These are phyloP conservation scores for Scolopax rusticola DNA, from an alignment of 2,797 vertebrate genomes.

Conservation along the genomic window DNA sequence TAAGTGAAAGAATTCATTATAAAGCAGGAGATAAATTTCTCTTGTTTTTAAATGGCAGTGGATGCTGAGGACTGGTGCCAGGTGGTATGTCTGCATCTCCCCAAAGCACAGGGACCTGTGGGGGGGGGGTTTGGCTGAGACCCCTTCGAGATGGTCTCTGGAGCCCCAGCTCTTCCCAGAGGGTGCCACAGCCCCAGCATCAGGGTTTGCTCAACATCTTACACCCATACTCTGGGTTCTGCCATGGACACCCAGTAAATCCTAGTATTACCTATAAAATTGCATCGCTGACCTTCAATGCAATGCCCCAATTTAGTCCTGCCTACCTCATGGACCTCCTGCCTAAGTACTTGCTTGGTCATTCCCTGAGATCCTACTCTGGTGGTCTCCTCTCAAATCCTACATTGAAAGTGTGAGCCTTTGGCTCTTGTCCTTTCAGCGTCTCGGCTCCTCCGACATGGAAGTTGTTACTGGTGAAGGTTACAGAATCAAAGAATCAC, in stretches of 20 bases:
- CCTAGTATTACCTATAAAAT: not conserved
- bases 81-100: not conserved
- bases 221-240: not conserved
- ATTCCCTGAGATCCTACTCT: constrained; percentile 10
- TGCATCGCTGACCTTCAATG: constrained; percentile 10
- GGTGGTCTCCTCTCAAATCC: constrained; percentile 14
- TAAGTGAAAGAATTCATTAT: not conserved
- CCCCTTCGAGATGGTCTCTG: not conserved
- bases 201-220: not conserved
- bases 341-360: not conserved
- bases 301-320: not conserved
- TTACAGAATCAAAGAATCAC: no score
- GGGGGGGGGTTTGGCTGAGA: not conserved
- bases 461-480: not conserved
- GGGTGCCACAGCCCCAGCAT: not conserved
- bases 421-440: not conserved
- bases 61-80: not conserved
- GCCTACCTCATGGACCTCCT: not conserved
- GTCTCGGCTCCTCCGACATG: not conserved
- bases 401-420: not conserved
- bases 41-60: not conserved
- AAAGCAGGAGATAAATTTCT: not conserved
- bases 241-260: not conserved
- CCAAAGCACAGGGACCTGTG: fast-evolving
- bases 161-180: not conserved